These are phyloP conservation scores for Macrophya annulata DNA, from an alignment of 2,888 invertebrate species.

Conservation along the genomic window DNA sequence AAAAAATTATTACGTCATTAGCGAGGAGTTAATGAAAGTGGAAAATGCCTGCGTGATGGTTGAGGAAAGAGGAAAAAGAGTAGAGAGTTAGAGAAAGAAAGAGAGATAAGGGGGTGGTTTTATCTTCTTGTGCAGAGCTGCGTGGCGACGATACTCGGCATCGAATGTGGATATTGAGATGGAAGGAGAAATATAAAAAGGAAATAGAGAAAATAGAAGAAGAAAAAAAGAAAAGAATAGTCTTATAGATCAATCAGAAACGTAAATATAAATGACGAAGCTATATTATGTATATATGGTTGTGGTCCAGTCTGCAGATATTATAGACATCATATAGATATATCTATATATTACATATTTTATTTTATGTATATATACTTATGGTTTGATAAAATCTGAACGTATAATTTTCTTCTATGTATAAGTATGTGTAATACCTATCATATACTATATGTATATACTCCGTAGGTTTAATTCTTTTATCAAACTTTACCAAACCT, in stretches of 20 bases:
- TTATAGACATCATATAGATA: background rate
- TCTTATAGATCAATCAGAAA: conserved; percentile 65
- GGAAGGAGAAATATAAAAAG: conserved; percentile 9
- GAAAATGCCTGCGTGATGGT: conserved; percentile 15
- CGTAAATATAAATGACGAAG: conserved; percentile 64
- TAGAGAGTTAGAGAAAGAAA: no score
- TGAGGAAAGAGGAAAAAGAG: background rate
- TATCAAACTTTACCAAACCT: conserved; percentile 36
- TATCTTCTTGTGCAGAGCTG: conserved; percentile 19
- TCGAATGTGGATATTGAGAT: conserved; percentile 44
- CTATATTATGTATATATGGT: background rate
- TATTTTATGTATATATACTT: no score
- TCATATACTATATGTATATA: background rate
- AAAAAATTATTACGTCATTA: conserved; percentile 36
- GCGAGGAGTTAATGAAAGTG: conserved; percentile 36
- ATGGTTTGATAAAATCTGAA: background rate
- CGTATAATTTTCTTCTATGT: background rate
- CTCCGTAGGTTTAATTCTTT: conserved; percentile 8
- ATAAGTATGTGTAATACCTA: background rate
- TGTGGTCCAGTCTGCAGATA: background rate
- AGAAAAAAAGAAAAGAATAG: conserved; percentile 52
- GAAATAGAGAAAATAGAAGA: conserved; percentile 17
- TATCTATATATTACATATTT: background rate
- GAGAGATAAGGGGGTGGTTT: background rate
- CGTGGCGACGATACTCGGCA: conserved; percentile 54